Conservation (phyloP, 2,888 invertebrate species). For the Phania funesta region DNA sequence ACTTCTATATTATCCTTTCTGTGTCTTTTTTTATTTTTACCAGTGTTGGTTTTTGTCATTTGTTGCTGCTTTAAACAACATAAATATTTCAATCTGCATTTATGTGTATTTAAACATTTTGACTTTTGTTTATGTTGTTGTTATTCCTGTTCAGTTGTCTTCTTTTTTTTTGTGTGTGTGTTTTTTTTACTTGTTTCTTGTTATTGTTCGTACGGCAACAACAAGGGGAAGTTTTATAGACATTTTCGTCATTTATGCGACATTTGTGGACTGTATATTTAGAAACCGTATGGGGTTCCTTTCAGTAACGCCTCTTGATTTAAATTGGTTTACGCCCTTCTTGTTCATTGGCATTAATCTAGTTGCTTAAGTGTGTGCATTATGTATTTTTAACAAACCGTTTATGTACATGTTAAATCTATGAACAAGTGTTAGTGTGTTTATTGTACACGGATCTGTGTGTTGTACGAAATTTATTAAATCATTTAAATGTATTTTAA, state of each 20-base stretch:
- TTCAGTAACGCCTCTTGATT: slow-evolving; percentile 66
- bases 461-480: slow-evolving; percentile 12
- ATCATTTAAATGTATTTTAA: background rate
- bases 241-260: slow-evolving; percentile 66
- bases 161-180: background rate
- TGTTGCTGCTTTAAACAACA: slow-evolving; percentile 55
- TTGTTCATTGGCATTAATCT: slow-evolving; percentile 66
- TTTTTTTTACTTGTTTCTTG: background rate
- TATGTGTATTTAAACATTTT: slow-evolving; percentile 37
- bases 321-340: slow-evolving; percentile 66
- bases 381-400: slow-evolving; percentile 67
- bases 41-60: slow-evolving; percentile 7
- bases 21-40: background rate
- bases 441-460: background rate
- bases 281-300: slow-evolving; percentile 66
- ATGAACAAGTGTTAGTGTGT: background rate
- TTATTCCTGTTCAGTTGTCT: slow-evolving; percentile 9
- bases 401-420: slow-evolving; percentile 36
- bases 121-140: slow-evolving; percentile 36
- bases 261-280: slow-evolving; percentile 64
- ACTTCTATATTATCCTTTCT: slow-evolving; percentile 31
- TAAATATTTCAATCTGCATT: slow-evolving; percentile 66
- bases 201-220: slow-evolving; percentile 5
- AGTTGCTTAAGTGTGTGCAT: slow-evolving; percentile 59
- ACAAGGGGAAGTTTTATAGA: slow-evolving; percentile 64